Percentiles rank a stretch among this genome's conserved stretches.
Evolutionary conservation across 1,140 invertebrate species (phyloP).

Genomic region (Drosophila micromelanica): DNA sequence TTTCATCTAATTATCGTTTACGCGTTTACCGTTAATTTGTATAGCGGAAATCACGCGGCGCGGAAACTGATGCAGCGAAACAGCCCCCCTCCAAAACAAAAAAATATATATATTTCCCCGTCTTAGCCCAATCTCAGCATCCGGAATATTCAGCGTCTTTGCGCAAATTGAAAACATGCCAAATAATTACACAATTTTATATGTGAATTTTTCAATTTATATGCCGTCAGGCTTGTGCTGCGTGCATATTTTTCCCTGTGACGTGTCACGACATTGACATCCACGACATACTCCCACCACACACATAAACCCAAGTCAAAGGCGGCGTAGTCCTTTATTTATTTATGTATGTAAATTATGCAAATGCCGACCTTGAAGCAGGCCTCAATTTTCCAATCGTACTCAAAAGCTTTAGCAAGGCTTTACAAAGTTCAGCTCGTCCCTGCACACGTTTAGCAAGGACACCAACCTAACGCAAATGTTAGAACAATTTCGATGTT

Average conservation of each 20-base stretch:
- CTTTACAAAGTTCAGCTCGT: background rate
- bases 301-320: constrained; percentile 39
- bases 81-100: background rate
- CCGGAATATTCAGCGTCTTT: constrained; percentile 29
- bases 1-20: constrained; percentile 62
- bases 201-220: constrained; percentile 83
- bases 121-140: background rate
- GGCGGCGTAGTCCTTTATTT: constrained; percentile 33
- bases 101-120: too few species aligned
- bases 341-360: constrained; percentile 41
- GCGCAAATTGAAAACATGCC: constrained; percentile 76
- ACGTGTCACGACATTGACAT: constrained; percentile 66
- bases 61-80: constrained; percentile 27
- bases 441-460: background rate
- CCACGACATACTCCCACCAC: constrained; percentile 41
- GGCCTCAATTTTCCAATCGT: constrained; percentile 11
- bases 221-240: constrained; percentile 76
- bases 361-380: constrained; percentile 38
- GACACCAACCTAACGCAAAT: background rate
- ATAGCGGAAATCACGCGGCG: constrained; percentile 62
- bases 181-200: constrained; percentile 79
- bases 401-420: background rate
- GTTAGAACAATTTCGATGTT: background rate
- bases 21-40: constrained; percentile 54
- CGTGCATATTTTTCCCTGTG: constrained; percentile 54